Conservation (phyloP, 2,888 invertebrate species). For the Coelogynopora nodosa region DNA sequence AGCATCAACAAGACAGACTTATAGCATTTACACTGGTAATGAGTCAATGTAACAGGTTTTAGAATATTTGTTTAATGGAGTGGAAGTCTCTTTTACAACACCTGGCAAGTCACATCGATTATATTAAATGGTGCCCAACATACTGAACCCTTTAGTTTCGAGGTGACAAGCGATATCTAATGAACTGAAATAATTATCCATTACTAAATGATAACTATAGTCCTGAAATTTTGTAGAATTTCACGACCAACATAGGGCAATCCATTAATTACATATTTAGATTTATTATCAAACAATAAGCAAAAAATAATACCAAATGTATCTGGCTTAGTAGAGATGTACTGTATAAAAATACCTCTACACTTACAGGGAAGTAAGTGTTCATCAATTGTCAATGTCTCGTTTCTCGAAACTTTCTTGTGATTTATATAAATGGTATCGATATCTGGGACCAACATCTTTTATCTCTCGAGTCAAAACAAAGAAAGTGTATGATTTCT, state of each 20-base stretch:
- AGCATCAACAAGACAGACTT: neutral
- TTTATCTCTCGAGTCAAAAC: conserved; percentile 32
- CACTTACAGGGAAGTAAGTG: conserved; percentile 31
- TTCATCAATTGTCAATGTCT: conserved; percentile 38
- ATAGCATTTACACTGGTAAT: neutral
- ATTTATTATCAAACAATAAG: neutral
- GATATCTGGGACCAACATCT: conserved; percentile 14
- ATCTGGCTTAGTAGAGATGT: conserved; percentile 29
- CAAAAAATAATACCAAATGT: conserved; percentile 32
- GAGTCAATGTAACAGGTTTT: neutral
- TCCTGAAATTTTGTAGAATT: neutral
- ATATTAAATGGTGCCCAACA: neutral
- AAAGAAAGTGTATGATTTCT: conserved; percentile 35
- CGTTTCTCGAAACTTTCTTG: conserved; percentile 15
- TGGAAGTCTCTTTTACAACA: neutral
- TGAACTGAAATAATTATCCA: conserved; percentile 1
- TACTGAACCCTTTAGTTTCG: neutral
- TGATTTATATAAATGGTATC: conserved; percentile 27
- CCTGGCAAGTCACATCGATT: neutral
- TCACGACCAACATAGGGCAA: conserved; percentile 21
- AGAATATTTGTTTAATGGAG: neutral
- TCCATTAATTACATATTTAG: conserved; percentile 23
- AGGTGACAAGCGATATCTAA: neutral
- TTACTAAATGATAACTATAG: neutral
- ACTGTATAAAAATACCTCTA: conserved; percentile 17